Percentiles rank a stretch among this genome's conserved stretches.
Conservation (phyloP, 2,113 vertebrate species). For the Megalops atlanticus region DNA sequence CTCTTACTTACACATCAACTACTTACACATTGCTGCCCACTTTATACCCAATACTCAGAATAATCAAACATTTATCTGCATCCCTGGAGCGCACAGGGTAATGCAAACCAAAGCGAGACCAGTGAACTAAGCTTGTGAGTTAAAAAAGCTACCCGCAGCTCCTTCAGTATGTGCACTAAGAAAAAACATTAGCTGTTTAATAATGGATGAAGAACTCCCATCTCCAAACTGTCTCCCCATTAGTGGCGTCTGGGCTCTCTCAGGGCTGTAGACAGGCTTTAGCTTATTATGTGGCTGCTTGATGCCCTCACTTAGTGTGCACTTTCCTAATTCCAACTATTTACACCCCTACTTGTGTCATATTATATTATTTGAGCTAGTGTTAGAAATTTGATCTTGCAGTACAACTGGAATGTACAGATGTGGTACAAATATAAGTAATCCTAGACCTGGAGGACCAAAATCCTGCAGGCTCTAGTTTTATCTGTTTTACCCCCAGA, state of each 20-base stretch:
- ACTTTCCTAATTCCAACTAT: not conserved
- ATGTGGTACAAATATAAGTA: not conserved
- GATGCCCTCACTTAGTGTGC: not conserved
- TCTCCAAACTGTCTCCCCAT: not conserved
- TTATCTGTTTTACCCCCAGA: not conserved
- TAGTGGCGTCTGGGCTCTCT: not conserved
- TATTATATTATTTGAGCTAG: not conserved
- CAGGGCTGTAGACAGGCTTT: not conserved
- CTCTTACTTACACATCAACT: no score
- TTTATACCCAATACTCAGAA: not conserved
- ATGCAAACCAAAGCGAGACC: slow-evolving; percentile 6
- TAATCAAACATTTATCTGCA: not conserved
- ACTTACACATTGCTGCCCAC: not conserved
- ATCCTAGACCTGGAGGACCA: not conserved
- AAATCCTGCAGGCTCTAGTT: not conserved
- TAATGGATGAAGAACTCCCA: slow-evolving; percentile 4
- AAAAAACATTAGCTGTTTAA: slow-evolving; percentile 9
- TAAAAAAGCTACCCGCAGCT: not conserved
- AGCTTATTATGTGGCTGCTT: not conserved
- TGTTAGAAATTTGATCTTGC: not conserved
- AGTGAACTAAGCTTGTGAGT: not conserved
- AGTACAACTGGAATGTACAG: not conserved
- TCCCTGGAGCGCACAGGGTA: not conserved
- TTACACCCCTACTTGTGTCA: not conserved
- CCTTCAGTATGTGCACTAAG: not conserved